phyloP scores from a whole-genome alignment of 2,888 invertebrate species.

The Amphipoea lucens region DNA sequence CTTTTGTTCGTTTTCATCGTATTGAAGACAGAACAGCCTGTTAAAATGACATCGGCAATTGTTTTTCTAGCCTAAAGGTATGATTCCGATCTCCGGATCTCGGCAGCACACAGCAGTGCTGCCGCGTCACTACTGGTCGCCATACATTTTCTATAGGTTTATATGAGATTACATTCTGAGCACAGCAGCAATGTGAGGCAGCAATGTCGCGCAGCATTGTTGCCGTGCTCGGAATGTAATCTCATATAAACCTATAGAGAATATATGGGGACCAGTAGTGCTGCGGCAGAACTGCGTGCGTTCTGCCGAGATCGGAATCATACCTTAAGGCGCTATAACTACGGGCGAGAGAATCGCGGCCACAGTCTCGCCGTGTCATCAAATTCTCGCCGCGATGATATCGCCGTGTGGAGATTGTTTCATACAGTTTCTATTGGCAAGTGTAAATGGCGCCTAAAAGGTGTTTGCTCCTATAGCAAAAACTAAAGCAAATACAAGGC shows the following conservation, averaged over 20 bases:
- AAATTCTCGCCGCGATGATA: neutral
- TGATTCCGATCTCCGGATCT: too few species aligned
- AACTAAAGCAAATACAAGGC: slow-evolving; percentile 8
- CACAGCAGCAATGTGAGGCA: too few species aligned
- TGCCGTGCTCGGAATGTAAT: too few species aligned
- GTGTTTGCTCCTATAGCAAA: slow-evolving; percentile 4
- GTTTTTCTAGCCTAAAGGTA: neutral
- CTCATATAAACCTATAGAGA: too few species aligned
- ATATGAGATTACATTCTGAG: too few species aligned
- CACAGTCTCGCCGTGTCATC: neutral
- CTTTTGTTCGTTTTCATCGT: neutral
- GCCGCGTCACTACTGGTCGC: too few species aligned
- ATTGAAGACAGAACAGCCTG: neutral
- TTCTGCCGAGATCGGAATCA: too few species aligned
- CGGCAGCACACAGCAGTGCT: too few species aligned
- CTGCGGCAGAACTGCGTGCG: too few species aligned
- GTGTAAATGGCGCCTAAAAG: neutral
- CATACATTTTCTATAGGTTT: too few species aligned
- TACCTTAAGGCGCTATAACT: neutral
- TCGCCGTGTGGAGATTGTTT: neutral
- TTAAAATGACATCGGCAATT: neutral
- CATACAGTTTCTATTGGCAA: neutral
- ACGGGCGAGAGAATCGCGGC: neutral
- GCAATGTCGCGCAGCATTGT: too few species aligned
- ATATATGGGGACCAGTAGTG: too few species aligned